Percentiles rank a stretch among this genome's conserved stretches.
These are phyloP conservation scores for Octodonta nipae DNA, from an alignment of 2,888 invertebrate genomes.

Conservation along the genomic window DNA sequence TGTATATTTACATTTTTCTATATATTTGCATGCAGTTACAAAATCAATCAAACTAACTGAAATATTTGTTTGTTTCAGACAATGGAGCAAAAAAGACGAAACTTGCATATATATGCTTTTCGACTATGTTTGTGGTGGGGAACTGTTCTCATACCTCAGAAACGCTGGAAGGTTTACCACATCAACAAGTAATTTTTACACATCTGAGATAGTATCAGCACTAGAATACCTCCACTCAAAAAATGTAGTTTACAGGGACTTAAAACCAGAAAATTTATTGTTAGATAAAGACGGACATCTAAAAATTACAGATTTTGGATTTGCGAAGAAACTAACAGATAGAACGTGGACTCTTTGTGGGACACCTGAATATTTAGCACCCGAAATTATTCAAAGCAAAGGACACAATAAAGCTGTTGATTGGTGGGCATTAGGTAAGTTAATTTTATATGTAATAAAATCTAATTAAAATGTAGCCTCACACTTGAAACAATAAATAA, in stretches of 20 bases:
- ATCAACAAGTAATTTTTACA: constrained; percentile 80
- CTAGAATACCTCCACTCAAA: constrained; percentile 85
- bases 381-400: constrained; percentile 93
- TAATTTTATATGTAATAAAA: too few relatives aligned
- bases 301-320: constrained; percentile 96
- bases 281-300: constrained; percentile 87
- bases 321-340: constrained; percentile 87
- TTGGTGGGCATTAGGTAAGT: constrained; percentile 92
- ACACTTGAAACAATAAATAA: too few relatives aligned
- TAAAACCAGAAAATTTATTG: constrained; percentile 89
- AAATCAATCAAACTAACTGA: too few relatives aligned
- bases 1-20: too few relatives aligned
- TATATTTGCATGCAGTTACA: too few relatives aligned
- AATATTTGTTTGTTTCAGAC: too few relatives aligned
- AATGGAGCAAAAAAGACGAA: constrained; percentile 84
- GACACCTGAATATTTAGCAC: constrained; percentile 93
- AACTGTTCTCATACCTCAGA: constrained; percentile 88
- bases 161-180: constrained; percentile 83
- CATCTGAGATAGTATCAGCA: constrained; percentile 85
- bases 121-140: constrained; percentile 93
- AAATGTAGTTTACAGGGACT: constrained; percentile 74
- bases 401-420: constrained; percentile 97
- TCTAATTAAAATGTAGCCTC: too few relatives aligned
- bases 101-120: constrained; percentile 91
- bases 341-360: constrained; percentile 95